These are phyloP conservation scores for Forpus xanthops DNA, from an alignment of 2,797 vertebrate species.

Conservation along the genomic window DNA sequence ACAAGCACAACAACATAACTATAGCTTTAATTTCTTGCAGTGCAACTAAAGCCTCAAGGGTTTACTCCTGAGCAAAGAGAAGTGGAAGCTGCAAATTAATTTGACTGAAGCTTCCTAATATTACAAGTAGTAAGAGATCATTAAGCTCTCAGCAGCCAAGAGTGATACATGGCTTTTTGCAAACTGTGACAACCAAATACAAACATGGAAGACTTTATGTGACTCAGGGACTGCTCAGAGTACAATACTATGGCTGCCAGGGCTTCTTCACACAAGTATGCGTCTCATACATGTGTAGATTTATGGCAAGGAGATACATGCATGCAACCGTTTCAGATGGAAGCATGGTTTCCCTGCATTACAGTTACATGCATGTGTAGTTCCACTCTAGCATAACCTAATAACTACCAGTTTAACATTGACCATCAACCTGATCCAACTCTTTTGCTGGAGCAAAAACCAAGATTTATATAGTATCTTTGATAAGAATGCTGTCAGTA, in stretches of 20 bases:
- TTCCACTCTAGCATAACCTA: not conserved
- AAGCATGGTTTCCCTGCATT: not conserved
- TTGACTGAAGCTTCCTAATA: not conserved
- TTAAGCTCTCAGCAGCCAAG: not conserved
- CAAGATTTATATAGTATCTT: not conserved
- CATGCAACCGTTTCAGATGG: not conserved
- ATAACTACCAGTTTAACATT: not conserved
- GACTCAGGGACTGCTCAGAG: not conserved
- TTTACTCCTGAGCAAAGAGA: not conserved
- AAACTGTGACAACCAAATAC: not conserved
- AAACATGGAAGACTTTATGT: not conserved
- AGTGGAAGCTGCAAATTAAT: not conserved
- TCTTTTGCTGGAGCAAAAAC: not conserved
- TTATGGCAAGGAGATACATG: not conserved
- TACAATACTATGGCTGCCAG: not conserved
- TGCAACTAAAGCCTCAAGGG: not conserved
- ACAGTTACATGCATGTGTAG: fast-evolving
- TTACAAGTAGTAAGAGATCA: not conserved
- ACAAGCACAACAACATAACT: not conserved
- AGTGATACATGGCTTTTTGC: not conserved
- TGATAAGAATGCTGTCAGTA: not conserved
- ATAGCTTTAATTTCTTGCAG: constrained; percentile 2
- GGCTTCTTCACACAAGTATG: not conserved
- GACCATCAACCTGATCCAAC: not conserved
- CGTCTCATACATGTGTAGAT: not conserved